Percentiles rank a stretch among this genome's conserved stretches.
Conservation (phyloP, 1,140 invertebrate genomes). For the Drosophila sulfurigaster region DNA sequence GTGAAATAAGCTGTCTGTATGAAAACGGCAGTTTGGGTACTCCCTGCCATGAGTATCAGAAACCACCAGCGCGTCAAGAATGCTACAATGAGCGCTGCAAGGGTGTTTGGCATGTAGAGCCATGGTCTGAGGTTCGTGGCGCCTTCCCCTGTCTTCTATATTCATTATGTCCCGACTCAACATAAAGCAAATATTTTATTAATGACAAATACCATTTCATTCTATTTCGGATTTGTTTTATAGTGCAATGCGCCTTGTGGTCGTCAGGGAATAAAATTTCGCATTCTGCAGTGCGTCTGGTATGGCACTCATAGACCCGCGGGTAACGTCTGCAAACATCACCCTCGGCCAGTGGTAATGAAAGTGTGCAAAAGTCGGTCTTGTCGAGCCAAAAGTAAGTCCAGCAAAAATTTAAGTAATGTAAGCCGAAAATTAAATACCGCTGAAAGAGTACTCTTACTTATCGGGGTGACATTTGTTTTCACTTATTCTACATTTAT, state of each 20-base stretch:
- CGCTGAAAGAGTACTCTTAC: too few species aligned
- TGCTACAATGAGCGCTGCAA: constrained; percentile 92
- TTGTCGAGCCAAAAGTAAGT: constrained; percentile 86
- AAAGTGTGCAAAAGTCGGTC: constrained; percentile 90
- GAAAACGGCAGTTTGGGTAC: constrained; percentile 87
- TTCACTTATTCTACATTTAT: too few species aligned
- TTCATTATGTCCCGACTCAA: neutral
- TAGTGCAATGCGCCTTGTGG: constrained; percentile 93
- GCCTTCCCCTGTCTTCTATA: neutral
- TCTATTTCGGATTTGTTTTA: constrained; percentile 13
- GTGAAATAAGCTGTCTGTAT: constrained; percentile 90
- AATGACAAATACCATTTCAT: constrained; percentile 39
- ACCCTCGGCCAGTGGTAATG: constrained; percentile 90
- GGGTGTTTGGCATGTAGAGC: constrained; percentile 93
- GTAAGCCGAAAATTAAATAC: too few species aligned
- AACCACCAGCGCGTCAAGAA: constrained; percentile 90
- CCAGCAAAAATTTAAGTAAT: neutral
- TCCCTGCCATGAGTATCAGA: constrained; percentile 89
- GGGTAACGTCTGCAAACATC: constrained; percentile 91
- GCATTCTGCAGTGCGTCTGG: constrained; percentile 95
- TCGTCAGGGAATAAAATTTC: constrained; percentile 90
- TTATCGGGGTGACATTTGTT: too few species aligned
- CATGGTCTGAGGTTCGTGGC: constrained; percentile 93
- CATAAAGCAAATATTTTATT: constrained; percentile 35
- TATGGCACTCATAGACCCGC: constrained; percentile 92